Percentiles rank a stretch among this genome's conserved stretches.
These are phyloP conservation scores for Pandemis corylana DNA, from an alignment of 2,888 invertebrate species.

Conservation along the genomic window DNA sequence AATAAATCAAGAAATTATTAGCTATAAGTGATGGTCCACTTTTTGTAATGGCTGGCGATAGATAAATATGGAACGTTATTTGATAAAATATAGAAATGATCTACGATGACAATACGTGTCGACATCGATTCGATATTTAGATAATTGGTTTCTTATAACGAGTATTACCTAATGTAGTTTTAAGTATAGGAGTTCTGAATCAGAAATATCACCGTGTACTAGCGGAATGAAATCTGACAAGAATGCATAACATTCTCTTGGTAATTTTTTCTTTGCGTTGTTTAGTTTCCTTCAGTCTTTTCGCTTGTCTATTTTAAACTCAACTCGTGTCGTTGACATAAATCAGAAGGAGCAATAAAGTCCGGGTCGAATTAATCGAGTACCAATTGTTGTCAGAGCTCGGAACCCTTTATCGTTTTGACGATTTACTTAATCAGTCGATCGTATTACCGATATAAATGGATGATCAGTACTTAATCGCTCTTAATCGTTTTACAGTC, in stretches of 20 bases:
- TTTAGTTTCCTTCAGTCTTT: constrained; percentile 16
- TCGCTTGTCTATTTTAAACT: constrained; percentile 21
- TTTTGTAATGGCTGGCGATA: constrained; percentile 31
- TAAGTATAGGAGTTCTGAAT: neutral
- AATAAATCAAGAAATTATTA: constrained; percentile 59
- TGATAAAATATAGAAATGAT: constrained; percentile 5
- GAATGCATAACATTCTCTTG: neutral
- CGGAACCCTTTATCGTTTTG: constrained; percentile 14
- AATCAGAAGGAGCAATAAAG: constrained; percentile 28
- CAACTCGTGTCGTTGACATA: constrained; percentile 17
- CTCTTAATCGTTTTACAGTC: constrained; percentile 4
- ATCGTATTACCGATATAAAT: constrained; percentile 37
- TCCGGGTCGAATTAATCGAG: constrained; percentile 35
- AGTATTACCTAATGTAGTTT: neutral
- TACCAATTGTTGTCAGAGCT: constrained; percentile 36
- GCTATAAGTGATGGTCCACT: constrained; percentile 36
- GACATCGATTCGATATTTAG: constrained; percentile 8
- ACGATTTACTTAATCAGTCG: constrained; percentile 29
- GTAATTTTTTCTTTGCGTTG: neutral
- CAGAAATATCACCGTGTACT: neutral
- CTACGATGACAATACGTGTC: neutral
- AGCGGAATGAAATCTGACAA: neutral
- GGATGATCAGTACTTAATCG: constrained; percentile 37
- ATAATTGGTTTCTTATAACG: neutral
- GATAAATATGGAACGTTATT: constrained; percentile 39